A percentile compares a stretch with the other conserved stretches of the same genome.
These are phyloP conservation scores for Nettapus auritus DNA, from an alignment of 2,113 vertebrate species.

Conservation along the genomic window DNA sequence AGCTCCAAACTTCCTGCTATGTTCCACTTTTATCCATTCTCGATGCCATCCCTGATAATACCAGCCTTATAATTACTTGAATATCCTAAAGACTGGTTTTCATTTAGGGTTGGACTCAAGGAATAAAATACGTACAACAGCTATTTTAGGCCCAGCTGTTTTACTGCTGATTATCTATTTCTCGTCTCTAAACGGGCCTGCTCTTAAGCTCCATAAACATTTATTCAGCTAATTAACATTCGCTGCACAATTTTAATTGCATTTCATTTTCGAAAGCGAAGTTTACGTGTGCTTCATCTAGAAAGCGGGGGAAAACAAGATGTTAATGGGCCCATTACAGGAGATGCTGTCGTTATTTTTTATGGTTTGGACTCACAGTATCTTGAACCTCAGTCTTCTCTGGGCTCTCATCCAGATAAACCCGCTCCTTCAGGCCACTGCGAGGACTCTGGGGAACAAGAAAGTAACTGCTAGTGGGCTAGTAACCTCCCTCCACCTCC, in stretches of 20 bases:
- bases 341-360: neutral
- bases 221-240: conserved; percentile 26
- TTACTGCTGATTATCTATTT: conserved; percentile 6
- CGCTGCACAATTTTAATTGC: neutral
- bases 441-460: conserved; percentile 74
- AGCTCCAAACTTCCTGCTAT: neutral
- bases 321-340: neutral
- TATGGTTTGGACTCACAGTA: conserved; percentile 69
- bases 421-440: conserved; percentile 74
- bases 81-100: neutral
- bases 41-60: neutral
- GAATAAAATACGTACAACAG: neutral
- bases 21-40: neutral
- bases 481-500: neutral
- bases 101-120: neutral
- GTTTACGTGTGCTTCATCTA: neutral
- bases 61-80: neutral
- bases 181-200: neutral
- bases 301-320: neutral
- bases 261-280: conserved; percentile 43
- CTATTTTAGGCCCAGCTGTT: conserved; percentile 4
- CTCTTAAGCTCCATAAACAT: conserved; percentile 33
- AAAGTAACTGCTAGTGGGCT: neutral
- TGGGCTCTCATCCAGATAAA: conserved; percentile 77
- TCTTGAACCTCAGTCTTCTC: conserved; percentile 80